Base-by-base conservation (phyloP, 2,797 vertebrate genomes). In the Acridotheres tristis region DNA sequence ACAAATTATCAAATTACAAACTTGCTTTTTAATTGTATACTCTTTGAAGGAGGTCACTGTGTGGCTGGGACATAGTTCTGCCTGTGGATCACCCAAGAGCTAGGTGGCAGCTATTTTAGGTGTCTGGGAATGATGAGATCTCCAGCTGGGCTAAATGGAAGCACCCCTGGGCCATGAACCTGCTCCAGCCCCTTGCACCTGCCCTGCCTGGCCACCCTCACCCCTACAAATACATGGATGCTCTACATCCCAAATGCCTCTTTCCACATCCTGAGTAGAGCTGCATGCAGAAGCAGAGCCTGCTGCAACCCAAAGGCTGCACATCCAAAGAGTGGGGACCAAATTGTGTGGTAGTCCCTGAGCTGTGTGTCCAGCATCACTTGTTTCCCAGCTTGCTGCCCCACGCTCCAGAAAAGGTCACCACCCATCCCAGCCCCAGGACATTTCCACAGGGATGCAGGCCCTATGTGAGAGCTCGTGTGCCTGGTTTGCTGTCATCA, bases 291-390 rank as follows among this genome's bases (percentile, higher is more conserved):
- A 58, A 82, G 58, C 54, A 45, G 38, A 66, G 50, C 34, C 29
- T 36, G 22, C 14, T 48, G 72, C 58, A 54, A 30, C 30, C 25
- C 36, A 19, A 1, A 5, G 54, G 40, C 58, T 85, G 51, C 38
- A 74, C 32, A 10, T 30, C 29, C 58, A 45, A 45, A 16, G 26
- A 74, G 23, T 0, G 4, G 34, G n/a, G 38, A 73, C n/a, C 43
- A 85, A 17, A 36, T 0, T 5, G 15, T 1, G 0, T 0, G 1
- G 42, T 29, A 68, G 50, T 8, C 29, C 58, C 38, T 0, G 0
- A 40, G 42, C 58, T 34, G 16, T 21, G 38, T 2, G 4, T 14
- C 72, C 62, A 74, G 51, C 43, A 19, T 53, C 40, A 3, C 36
- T 73, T 42, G 55, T 66, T 76, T 51, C 48, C 48, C 18, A 16